Evolutionary conservation across 1,140 invertebrate genomes (phyloP).

Genomic region (Portunus trituberculatus): DNA sequence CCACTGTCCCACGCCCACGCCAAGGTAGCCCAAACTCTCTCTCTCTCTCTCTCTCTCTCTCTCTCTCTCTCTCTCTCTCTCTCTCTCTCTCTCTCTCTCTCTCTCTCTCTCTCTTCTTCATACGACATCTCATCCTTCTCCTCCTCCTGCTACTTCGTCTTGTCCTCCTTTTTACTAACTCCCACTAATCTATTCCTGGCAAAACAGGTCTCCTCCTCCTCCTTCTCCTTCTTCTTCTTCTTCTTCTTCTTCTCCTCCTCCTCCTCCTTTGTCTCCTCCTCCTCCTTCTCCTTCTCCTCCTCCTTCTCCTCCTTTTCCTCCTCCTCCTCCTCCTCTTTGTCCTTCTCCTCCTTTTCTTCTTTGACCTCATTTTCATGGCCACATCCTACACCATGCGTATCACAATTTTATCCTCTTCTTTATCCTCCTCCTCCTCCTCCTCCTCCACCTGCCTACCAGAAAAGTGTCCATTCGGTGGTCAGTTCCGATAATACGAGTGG

Average conservation of each 20-base stretch:
- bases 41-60: background rate
- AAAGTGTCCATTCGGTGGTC: background rate
- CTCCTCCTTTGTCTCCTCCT: background rate
- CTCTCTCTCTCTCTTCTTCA: conserved; percentile 17
- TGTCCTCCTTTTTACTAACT: background rate
- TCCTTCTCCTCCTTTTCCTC: too few relatives aligned
- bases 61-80: background rate
- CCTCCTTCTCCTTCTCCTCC: background rate
- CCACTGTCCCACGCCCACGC: too few relatives aligned
- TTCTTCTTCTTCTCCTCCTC: background rate
- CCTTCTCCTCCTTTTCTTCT: background rate
- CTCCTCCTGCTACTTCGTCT: background rate
- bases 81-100: background rate
- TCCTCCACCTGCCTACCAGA: background rate
- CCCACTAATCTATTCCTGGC: too few relatives aligned
- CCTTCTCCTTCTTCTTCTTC: too few relatives aligned
- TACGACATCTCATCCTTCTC: background rate
- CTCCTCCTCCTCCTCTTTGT: background rate
- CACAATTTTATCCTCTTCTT: background rate
- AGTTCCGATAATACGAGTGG: background rate
- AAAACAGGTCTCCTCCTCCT: background rate
- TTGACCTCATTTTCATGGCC: background rate
- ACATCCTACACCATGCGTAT: background rate
- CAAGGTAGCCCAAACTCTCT: background rate
- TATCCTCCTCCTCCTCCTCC: background rate